These are phyloP conservation scores for Mesorhabditis belari DNA, from an alignment of 2,888 invertebrate genomes.

Conservation along the genomic window DNA sequence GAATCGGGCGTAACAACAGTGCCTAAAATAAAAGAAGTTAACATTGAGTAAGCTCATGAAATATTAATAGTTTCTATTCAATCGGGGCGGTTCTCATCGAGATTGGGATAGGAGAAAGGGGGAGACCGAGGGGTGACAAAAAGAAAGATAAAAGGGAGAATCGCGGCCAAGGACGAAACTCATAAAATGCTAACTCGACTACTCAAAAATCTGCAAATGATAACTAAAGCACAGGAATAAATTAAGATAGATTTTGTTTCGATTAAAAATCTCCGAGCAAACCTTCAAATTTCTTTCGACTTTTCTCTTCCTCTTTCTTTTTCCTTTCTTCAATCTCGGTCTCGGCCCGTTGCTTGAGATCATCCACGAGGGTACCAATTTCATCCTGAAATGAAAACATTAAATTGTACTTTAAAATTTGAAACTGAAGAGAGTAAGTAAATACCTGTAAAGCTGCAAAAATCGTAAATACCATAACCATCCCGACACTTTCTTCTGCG, in stretches of 20 bases:
- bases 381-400: constrained; percentile 24
- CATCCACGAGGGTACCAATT: constrained; percentile 25
- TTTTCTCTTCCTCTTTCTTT: constrained; percentile 30
- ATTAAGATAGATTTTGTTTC: too few relatives aligned
- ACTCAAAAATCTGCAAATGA: too few relatives aligned
- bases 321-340: constrained; percentile 21
- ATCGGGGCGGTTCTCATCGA: too few relatives aligned
- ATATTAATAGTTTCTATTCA: too few relatives aligned
- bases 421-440: background rate
- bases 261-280: background rate
- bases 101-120: too few relatives aligned
- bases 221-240: too few relatives aligned
- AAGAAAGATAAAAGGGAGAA: too few relatives aligned
- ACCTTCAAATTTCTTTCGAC: constrained; percentile 77
- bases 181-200: too few relatives aligned
- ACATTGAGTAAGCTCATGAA: too few relatives aligned
- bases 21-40: constrained; percentile 62
- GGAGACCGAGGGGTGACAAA: too few relatives aligned
- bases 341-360: constrained; percentile 21
- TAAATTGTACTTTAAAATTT: background rate
- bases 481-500: constrained; percentile 83
- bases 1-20: constrained; percentile 89
- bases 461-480: constrained; percentile 93
- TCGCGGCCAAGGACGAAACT: too few relatives aligned
- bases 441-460: constrained; percentile 75